Percentiles rank a stretch among this genome's conserved stretches.
phyloP scores from a whole-genome alignment of 2,888 invertebrate genomes.

The Troides oblongomaculatus region DNA sequence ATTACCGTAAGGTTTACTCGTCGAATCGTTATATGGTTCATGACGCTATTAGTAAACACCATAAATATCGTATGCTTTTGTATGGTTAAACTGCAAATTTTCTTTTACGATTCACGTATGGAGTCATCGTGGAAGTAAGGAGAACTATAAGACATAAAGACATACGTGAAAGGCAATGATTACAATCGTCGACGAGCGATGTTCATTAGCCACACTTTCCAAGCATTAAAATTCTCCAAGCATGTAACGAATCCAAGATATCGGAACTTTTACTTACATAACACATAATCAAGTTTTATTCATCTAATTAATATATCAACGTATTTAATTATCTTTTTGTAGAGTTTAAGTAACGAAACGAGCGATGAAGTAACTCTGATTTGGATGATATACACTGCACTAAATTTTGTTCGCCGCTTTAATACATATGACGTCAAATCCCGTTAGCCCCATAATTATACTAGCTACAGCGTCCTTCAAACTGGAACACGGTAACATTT shows the following conservation, averaged over 20 bases:
- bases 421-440: no score
- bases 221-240: slow-evolving; percentile 39
- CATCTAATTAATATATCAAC: neutral
- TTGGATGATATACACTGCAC: no score
- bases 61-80: no score
- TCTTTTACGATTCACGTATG: neutral
- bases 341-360: neutral
- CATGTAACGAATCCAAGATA: slow-evolving; percentile 33
- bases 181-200: slow-evolving; percentile 38
- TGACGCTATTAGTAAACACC: no score
- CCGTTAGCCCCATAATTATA: no score
- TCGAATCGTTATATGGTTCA: no score
- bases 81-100: neutral
- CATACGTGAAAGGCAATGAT: slow-evolving; percentile 58
- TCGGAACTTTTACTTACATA: slow-evolving; percentile 20
- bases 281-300: slow-evolving; percentile 8
- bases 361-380: no score
- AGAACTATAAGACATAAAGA: slow-evolving; percentile 49
- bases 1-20: neutral
- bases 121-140: slow-evolving; percentile 35
- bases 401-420: no score
- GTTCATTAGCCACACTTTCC: slow-evolving; percentile 64
- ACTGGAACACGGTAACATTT: no score
- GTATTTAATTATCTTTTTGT: neutral
- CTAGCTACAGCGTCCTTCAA: no score